Conservation (phyloP, 1,140 invertebrate species). For the Argopecten irradians region DNA sequence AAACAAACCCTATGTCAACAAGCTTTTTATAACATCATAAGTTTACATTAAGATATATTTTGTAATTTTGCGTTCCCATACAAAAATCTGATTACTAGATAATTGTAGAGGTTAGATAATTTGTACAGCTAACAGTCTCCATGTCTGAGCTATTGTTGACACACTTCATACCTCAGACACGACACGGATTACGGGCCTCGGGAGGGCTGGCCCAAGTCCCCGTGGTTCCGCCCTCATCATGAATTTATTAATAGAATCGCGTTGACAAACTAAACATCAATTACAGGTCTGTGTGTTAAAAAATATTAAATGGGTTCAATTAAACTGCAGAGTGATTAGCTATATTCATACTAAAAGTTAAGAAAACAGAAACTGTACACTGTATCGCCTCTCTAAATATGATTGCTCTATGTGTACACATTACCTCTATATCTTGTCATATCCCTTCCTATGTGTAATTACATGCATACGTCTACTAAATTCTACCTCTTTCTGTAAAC, state of each 20-base stretch:
- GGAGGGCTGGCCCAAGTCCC: background rate
- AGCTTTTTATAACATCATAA: background rate
- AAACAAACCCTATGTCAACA: background rate
- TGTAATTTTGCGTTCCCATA: slow-evolving; percentile 7
- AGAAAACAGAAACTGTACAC: too few relatives aligned
- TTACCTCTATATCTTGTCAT: too few relatives aligned
- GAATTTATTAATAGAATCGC: background rate
- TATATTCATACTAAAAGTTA: too few relatives aligned
- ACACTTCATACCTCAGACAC: background rate
- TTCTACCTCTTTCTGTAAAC: too few relatives aligned
- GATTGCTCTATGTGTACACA: too few relatives aligned
- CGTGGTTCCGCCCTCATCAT: background rate
- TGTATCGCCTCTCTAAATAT: too few relatives aligned
- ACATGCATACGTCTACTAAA: too few relatives aligned
- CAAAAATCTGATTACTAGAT: background rate
- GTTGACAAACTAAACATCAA: slow-evolving; percentile 18
- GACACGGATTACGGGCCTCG: background rate
- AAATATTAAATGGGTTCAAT: background rate
- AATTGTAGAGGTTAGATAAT: background rate
- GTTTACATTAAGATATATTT: slow-evolving; percentile 1
- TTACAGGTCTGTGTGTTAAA: background rate
- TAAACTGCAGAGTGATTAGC: background rate
- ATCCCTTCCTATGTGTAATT: too few relatives aligned
- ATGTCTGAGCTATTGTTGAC: slow-evolving; percentile 3
- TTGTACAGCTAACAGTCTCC: background rate